Conservation (phyloP, 1,140 invertebrate species). For the Brachionus asplanchnoidis region DNA sequence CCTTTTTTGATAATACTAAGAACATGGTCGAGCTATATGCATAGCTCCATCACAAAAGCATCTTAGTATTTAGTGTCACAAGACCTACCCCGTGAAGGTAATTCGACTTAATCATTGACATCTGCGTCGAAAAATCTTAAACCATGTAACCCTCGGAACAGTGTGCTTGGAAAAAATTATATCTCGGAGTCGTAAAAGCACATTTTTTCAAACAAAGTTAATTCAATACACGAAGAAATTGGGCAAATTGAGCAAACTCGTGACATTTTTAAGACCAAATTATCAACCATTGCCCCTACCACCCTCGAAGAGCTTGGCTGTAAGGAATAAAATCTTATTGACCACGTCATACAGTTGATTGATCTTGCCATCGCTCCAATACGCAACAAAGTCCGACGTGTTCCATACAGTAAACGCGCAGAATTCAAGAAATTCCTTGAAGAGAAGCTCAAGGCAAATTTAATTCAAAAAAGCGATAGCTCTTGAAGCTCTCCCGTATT, state of each 20-base stretch:
- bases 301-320: background rate
- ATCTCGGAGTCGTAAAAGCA: background rate
- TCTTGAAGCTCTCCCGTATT: no score
- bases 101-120: background rate
- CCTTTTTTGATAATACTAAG: no score
- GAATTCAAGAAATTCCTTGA: no score
- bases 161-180: background rate
- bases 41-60: no score
- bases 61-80: no score
- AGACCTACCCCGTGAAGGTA: no score
- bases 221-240: background rate
- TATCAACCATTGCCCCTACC: background rate
- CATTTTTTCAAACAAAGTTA: background rate
- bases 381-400: no score
- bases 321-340: background rate
- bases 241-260: background rate
- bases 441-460: no score
- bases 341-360: background rate
- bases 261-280: background rate
- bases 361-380: background rate
- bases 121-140: background rate
- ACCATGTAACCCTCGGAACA: background rate
- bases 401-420: no score
- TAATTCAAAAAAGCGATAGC: no score
- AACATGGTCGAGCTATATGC: no score